Conservation (phyloP, 2,113 vertebrate genomes). For the Emberiza fucata region DNA sequence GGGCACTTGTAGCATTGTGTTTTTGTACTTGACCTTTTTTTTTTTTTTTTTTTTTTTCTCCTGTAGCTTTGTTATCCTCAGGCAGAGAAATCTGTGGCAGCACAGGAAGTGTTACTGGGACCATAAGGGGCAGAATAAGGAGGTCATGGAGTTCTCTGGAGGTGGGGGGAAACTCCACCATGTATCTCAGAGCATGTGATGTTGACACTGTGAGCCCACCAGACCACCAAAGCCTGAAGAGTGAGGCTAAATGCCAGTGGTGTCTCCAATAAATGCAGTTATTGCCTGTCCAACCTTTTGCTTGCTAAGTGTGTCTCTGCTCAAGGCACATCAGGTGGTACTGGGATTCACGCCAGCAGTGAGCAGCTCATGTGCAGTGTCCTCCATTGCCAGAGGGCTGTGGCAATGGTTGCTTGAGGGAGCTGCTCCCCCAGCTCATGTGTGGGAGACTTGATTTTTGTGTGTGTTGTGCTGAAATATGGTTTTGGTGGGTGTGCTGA, state of each 20-base stretch:
- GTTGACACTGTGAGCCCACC: neutral
- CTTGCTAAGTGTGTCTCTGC: neutral
- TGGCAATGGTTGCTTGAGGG: neutral
- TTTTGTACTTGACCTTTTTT: neutral
- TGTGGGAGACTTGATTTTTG: neutral
- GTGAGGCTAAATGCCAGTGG: neutral
- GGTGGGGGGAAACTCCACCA: rapidly evolving
- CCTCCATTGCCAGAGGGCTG: rapidly evolving
- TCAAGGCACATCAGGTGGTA: neutral
- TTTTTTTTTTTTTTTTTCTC: neutral
- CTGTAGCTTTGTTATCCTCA: neutral
- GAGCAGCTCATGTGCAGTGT: neutral
- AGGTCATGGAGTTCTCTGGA: neutral
- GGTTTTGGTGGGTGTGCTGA: neutral
- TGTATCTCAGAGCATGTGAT: rapidly evolving
- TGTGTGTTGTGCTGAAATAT: neutral
- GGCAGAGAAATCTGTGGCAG: neutral
- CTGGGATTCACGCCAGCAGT: neutral
- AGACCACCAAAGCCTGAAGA: neutral
- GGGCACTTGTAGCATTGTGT: neutral
- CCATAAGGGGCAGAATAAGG: neutral
- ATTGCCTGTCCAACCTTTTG: neutral
- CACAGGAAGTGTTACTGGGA: neutral
- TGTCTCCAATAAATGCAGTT: neutral
- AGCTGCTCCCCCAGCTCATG: neutral